These are phyloP conservation scores for Cygnus olor DNA, from an alignment of 2,797 vertebrate species.

Conservation along the genomic window DNA sequence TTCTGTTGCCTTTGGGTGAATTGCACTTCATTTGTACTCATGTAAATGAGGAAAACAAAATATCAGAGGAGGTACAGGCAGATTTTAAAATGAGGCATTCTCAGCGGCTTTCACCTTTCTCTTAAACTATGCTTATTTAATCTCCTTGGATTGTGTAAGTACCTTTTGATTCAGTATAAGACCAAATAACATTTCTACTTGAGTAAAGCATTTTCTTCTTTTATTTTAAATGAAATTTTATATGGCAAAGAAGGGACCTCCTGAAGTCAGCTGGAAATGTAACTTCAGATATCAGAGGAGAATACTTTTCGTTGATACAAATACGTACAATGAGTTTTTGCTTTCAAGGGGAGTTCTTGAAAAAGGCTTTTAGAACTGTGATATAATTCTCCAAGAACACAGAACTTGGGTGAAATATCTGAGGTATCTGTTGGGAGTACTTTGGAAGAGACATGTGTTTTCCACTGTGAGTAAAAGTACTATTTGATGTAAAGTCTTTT, in stretches of 20 bases:
- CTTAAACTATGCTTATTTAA: slow-evolving; percentile 54
- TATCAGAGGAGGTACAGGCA: slow-evolving; percentile 23
- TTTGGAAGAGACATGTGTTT: slow-evolving; percentile 67
- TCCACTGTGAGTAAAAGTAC: slow-evolving; percentile 12
- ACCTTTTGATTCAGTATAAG: slow-evolving; percentile 45
- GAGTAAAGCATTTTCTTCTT: slow-evolving; percentile 12
- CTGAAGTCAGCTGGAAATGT: slow-evolving; percentile 49
- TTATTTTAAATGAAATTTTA: slow-evolving; percentile 54
- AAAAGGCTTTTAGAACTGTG: slow-evolving; percentile 58
- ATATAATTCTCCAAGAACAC: slow-evolving; percentile 60
- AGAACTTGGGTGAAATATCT: slow-evolving; percentile 26
- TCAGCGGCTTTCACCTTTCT: slow-evolving; percentile 46
- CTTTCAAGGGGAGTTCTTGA: slow-evolving; percentile 57
- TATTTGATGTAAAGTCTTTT: slow-evolving; percentile 60
- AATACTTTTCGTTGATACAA: slow-evolving; percentile 43
- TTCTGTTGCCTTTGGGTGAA: slow-evolving; percentile 7
- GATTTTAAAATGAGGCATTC: slow-evolving; percentile 9
- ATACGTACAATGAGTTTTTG: not conserved
- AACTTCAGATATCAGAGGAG: slow-evolving; percentile 43
- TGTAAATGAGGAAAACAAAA: slow-evolving; percentile 29
- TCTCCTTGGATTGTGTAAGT: slow-evolving; percentile 33
- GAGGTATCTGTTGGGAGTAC: slow-evolving; percentile 53
- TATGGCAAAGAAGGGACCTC: slow-evolving; percentile 43
- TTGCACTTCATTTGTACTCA: not conserved
- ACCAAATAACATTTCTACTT: slow-evolving; percentile 41